Conservation (phyloP, 2,797 vertebrate species). For the Kryptopterus vitreolus region DNA sequence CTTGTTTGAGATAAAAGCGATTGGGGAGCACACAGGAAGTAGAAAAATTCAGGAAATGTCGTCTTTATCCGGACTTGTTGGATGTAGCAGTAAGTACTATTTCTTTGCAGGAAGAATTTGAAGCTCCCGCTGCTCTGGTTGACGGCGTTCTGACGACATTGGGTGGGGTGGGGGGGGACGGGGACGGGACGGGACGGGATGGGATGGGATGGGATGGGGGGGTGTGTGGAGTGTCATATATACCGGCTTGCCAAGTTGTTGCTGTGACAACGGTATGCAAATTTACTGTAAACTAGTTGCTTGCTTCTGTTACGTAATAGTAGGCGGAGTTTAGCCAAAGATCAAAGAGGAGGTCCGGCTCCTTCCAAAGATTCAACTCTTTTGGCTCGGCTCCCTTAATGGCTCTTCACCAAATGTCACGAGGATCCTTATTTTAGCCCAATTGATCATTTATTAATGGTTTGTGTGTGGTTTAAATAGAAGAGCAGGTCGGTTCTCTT, state of each 20-base stretch:
- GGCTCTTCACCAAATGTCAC: too few species aligned
- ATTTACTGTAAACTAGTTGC: conserved; percentile 79
- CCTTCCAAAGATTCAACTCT: too few species aligned
- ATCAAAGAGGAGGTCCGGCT: background rate
- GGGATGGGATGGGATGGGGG: too few species aligned
- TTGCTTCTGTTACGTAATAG: too few species aligned
- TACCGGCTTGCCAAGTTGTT: conserved; percentile 86
- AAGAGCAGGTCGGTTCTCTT: too few species aligned
- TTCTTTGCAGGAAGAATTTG: background rate
- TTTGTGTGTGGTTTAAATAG: too few species aligned
- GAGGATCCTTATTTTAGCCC: too few species aligned
- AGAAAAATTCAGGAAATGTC: background rate
- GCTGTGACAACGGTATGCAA: conserved; percentile 89
- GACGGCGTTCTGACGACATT: conserved; percentile 46
- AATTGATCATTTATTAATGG: too few species aligned
- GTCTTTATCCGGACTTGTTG: background rate
- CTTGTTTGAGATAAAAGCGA: background rate
- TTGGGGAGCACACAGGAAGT: background rate
- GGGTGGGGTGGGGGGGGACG: conserved; percentile 46
- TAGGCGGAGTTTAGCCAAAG: too few species aligned
- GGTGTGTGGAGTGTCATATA: too few species aligned
- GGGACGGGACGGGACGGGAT: too few species aligned
- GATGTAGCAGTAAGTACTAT: background rate
- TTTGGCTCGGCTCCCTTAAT: too few species aligned
- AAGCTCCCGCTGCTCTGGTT: background rate